Conservation (phyloP, 2,888 invertebrate species). For the Andricus curvator region DNA sequence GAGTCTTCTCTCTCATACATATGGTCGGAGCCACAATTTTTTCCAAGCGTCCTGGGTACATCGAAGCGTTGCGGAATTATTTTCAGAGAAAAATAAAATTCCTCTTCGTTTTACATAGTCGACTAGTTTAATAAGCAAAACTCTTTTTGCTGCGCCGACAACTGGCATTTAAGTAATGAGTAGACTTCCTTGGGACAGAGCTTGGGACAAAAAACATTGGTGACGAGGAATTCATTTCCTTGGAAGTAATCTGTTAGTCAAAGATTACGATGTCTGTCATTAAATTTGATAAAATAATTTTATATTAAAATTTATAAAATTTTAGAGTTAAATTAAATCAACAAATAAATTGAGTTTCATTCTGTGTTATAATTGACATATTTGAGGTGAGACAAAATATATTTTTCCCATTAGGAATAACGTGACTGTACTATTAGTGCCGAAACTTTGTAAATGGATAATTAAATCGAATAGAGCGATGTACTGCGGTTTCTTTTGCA, state of each 20-base stretch:
- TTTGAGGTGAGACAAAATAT: slow-evolving; percentile 18
- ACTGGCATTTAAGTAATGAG: slow-evolving; percentile 4
- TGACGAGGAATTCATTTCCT: background rate
- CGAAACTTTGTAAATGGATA: slow-evolving; percentile 21
- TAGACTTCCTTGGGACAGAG: background rate
- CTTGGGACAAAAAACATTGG: background rate
- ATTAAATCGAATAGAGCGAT: slow-evolving; percentile 38
- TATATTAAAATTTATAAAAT: background rate
- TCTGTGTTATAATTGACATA: slow-evolving; percentile 13
- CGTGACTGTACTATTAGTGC: slow-evolving; percentile 23
- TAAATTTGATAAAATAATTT: background rate
- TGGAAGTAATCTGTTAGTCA: background rate
- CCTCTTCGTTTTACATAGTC: background rate
- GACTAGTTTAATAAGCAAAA: background rate
- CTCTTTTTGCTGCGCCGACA: background rate
- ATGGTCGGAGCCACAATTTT: background rate
- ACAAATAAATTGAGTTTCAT: background rate
- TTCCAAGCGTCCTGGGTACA: background rate
- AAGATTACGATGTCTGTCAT: background rate
- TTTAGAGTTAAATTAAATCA: background rate
- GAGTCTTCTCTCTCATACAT: background rate
- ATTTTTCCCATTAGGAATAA: slow-evolving; percentile 28
- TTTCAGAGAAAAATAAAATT: slow-evolving; percentile 16
- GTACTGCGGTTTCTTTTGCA: slow-evolving; percentile 35
- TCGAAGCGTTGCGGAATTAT: background rate